Base-by-base conservation (phyloP, 2,888 invertebrate genomes). In the Biston betularia region DNA sequence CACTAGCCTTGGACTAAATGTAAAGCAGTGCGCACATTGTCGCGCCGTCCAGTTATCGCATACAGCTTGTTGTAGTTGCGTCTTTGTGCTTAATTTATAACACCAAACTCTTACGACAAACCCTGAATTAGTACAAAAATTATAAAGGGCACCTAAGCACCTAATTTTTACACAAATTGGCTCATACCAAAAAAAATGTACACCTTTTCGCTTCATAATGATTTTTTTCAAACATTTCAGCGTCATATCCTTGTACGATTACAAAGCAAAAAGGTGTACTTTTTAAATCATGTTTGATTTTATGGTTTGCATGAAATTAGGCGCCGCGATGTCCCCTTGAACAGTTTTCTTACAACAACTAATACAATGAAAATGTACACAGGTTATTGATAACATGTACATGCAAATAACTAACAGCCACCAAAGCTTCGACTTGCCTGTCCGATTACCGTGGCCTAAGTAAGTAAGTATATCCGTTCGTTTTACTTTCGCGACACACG, bases 31-130 rank as follows among this genome's bases (percentile, higher is more conserved):
- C 81, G 87, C 89, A 88, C 87, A 84, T 71, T 77, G 79, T 80
- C 79, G 84, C 83, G 81, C 76, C 85, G 80, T 84, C 87, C 88
- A 81, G 85, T 80, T 79, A 82, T 83, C 82, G 81, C 84, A 83
- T 83, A 85, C 87, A 86, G 88, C 90, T 93, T 93, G 93, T 93
- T 93, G 93, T 93, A 93, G 89, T 93, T 93, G 93, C 90, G 93
- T 93, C 89, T 90, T 74, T 85, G 85, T 84, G 86, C 86, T 85
- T 83, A 86, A 83, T 84, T 83, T 76, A 79, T 79, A 73, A 86
- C 79, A 84, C 81, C 83, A 79, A 79, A 75, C 76, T 73, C 77
- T 65, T 63, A 70, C 65, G 77, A 81, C 78, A 79, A 78, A 83
- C 82, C 81, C 79, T 78, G 69, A 77, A 85, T 87, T 85, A 87